Evolutionary conservation across 2,888 invertebrate species (phyloP).

Genomic region (Chloroclysta siterata): DNA sequence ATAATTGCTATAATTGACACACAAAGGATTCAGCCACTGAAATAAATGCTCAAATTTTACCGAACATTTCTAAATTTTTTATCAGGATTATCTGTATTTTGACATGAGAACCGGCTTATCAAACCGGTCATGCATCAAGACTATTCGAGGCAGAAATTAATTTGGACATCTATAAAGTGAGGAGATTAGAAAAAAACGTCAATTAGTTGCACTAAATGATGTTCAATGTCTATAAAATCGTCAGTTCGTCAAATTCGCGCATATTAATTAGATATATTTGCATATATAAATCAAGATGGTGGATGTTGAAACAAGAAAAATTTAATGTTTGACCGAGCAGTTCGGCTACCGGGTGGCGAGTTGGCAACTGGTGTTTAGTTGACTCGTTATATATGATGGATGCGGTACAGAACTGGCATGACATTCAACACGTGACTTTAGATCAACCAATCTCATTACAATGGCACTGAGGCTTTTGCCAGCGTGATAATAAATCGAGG

Average conservation of each 20-base stretch:
- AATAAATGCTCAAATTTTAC: constrained; percentile 17
- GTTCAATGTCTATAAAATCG: constrained; percentile 43
- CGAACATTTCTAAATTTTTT: constrained; percentile 30
- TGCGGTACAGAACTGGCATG: constrained; percentile 28
- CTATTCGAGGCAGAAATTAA: constrained; percentile 32
- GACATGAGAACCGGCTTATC: constrained; percentile 40
- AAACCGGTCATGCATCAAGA: constrained; percentile 42
- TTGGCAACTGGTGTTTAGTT: background rate
- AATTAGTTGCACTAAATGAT: constrained; percentile 44
- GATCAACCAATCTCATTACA: constrained; percentile 30
- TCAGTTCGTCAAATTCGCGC: constrained; percentile 42
- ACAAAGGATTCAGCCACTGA: constrained; percentile 49
- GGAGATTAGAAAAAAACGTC: constrained; percentile 34
- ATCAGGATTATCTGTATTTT: constrained; percentile 37
- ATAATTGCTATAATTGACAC: constrained; percentile 77
- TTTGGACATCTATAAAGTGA: constrained; percentile 35
- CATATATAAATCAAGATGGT: constrained; percentile 36
- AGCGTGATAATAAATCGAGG: constrained; percentile 17
- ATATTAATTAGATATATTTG: constrained; percentile 41
- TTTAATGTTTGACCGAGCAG: constrained; percentile 9
- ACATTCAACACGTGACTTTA: constrained; percentile 35
- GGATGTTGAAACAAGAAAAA: constrained; percentile 25
- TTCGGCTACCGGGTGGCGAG: constrained; percentile 31
- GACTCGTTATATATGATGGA: constrained; percentile 32
- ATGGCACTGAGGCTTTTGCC: constrained; percentile 24